Percentiles rank a stretch among this genome's conserved stretches.
These are phyloP conservation scores for Phyllotreta cruciferae DNA, from an alignment of 2,888 invertebrate genomes.

Conservation along the genomic window DNA sequence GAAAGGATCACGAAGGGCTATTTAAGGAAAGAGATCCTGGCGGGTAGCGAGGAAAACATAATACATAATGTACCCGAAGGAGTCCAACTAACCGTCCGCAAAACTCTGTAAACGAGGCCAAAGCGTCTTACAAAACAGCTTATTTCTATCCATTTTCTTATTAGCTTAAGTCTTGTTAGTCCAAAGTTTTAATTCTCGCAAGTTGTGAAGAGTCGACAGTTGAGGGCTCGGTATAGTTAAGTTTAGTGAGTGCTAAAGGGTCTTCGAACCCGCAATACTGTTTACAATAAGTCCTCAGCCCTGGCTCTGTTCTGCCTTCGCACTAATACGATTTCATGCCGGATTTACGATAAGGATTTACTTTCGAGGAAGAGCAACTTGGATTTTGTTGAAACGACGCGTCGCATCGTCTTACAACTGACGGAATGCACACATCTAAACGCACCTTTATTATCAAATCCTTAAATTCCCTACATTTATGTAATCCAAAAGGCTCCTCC, in stretches of 20 bases:
- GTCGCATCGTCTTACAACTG: conserved; percentile 21
- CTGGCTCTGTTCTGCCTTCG: conserved; percentile 57
- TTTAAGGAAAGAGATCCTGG: conserved; percentile 10
- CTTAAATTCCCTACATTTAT: background rate
- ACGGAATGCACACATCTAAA: conserved; percentile 18
- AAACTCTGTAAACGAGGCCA: conserved; percentile 48
- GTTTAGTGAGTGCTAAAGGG: conserved; percentile 59
- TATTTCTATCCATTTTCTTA: conserved; percentile 62
- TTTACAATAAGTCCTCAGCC: conserved; percentile 60
- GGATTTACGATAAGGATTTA: conserved; percentile 71
- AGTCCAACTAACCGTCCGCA: conserved; percentile 47
- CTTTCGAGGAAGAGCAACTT: conserved; percentile 54
- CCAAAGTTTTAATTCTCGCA: conserved; percentile 70
- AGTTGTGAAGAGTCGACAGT: conserved; percentile 62
- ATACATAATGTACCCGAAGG: conserved; percentile 38
- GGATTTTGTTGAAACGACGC: conserved; percentile 44
- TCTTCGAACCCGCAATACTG: conserved; percentile 61
- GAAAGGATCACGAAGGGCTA: conserved; percentile 21
- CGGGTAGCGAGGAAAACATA: conserved; percentile 19
- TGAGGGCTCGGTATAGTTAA: conserved; percentile 55
- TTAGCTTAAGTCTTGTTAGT: conserved; percentile 67
- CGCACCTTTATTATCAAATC: background rate
- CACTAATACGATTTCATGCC: conserved; percentile 72
- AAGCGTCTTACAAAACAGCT: conserved; percentile 61
- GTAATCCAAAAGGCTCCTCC: background rate